Percentiles rank a stretch among this genome's conserved stretches.
These are phyloP conservation scores for Xestia ashworthii DNA, from an alignment of 2,888 invertebrate species.

Conservation along the genomic window DNA sequence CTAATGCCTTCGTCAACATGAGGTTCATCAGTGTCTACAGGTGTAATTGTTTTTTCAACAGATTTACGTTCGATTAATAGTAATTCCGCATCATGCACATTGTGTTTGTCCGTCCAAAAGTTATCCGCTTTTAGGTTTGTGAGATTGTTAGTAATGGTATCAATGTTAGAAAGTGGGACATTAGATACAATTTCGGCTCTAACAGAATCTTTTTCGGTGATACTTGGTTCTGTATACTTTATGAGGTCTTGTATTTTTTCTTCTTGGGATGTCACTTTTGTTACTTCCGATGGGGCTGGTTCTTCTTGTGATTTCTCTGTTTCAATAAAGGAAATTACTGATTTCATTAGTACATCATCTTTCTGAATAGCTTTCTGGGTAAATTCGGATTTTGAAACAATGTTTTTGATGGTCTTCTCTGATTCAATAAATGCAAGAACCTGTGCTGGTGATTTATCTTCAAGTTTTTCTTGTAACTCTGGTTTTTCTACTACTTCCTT, in stretches of 20 bases:
- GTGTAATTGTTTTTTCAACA: constrained; percentile 55
- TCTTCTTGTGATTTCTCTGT: constrained; percentile 44
- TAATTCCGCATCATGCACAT: constrained; percentile 91
- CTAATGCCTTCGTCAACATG: constrained; percentile 65
- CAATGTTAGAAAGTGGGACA: constrained; percentile 75
- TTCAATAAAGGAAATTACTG: constrained; percentile 40
- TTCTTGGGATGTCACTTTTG: background rate
- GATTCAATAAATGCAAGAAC: constrained; percentile 32
- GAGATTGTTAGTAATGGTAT: constrained; percentile 78
- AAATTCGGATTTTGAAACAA: background rate
- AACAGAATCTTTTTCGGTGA: constrained; percentile 38
- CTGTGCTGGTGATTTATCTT: constrained; percentile 45
- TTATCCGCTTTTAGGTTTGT: constrained; percentile 86
- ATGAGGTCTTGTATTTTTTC: background rate
- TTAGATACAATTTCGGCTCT: constrained; percentile 54
- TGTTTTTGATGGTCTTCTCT: constrained; percentile 11
- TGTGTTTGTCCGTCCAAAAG: constrained; percentile 91
- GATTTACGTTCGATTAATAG: constrained; percentile 73
- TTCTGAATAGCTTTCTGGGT: background rate
- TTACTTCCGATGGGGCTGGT: constrained; percentile 6
- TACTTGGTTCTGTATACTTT: constrained; percentile 24
- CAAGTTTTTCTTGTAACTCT: constrained; percentile 1
- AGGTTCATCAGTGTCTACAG: constrained; percentile 51
- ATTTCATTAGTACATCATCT: constrained; percentile 14
- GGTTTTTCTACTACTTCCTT: constrained; percentile 11